These are phyloP conservation scores for Antechinus stuartii DNA, from an alignment of 2,113 vertebrate species.

Conservation along the genomic window DNA sequence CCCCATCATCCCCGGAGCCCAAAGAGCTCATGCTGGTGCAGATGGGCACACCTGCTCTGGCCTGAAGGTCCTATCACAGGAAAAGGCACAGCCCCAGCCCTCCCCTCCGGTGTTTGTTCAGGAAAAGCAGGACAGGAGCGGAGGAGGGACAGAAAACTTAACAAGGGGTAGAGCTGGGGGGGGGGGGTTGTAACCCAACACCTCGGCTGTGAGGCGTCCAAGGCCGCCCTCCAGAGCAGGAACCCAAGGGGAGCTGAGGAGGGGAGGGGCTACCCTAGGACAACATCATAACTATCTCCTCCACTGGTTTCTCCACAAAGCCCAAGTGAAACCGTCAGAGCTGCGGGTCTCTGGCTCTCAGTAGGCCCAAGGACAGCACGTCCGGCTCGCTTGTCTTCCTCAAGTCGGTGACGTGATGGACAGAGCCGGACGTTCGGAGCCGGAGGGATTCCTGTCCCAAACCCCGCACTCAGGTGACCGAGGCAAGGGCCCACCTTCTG, in stretches of 20 bases:
- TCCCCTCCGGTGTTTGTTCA: not conserved
- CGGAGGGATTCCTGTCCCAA: not conserved
- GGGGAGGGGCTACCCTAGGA: not conserved
- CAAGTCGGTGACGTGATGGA: rapidly evolving
- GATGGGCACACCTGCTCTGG: not conserved
- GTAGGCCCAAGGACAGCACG: not conserved
- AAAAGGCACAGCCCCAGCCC: not conserved
- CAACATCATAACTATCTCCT: not conserved
- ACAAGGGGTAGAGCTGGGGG: not conserved
- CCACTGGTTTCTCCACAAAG: not conserved
- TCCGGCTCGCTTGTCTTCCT: not conserved
- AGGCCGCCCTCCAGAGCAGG: not conserved
- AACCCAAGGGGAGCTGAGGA: not conserved
- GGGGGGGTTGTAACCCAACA: too few species aligned
- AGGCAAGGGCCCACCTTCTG: not conserved
- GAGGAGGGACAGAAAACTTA: not conserved
- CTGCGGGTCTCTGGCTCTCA: not conserved
- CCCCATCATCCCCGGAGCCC: not conserved
- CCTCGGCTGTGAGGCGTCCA: too few species aligned
- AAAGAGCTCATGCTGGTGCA: not conserved
- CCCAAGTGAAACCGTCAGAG: not conserved
- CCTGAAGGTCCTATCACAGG: rapidly evolving
- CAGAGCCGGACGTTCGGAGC: not conserved
- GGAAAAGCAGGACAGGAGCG: not conserved
- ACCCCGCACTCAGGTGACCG: not conserved